Base-by-base conservation (phyloP, 1,140 invertebrate species). In the Agraylea sexmaculata region DNA sequence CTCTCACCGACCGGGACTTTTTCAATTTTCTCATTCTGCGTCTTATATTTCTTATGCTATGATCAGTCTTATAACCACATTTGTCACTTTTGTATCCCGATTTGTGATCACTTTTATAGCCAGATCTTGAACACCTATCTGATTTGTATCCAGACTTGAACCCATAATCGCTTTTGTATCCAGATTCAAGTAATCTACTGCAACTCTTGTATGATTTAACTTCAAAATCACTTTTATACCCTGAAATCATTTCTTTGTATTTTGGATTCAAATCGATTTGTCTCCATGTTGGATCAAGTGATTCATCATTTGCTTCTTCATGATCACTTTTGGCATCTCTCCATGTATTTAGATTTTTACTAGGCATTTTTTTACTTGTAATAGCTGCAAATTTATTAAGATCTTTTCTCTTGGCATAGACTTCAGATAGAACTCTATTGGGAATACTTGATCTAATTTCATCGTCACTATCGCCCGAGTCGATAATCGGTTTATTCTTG, bases 261-360 rank as follows among this genome's bases (percentile, higher is more conserved):
- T 73, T 73, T 17, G 69, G 69, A 54, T 74, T 73, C 1, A 73
- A 57, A 54, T 74, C 71, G n/a, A 74, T 74, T 56, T 74, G 61
- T 38, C 71, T 68, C 71, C 71, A 74, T 2, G 69, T 64, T 0
- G 71, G 71, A 53, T 74, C 71, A 7, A 74, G 38, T 4, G 58
- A 58, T 41, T 70, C 58, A 38, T 73, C 68, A 35, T 70, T 66
- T 25, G 51, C 68, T 43, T 55, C 60, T 52, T 67, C 64, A 39
- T 62, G 60, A 53, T 67, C 64, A 43, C 62, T 66, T 41, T 65
- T 62, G 52, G 60, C 56, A 40, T 66, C 64, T 51, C 64, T 52
- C 62, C 64, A 66, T 22, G 49, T 50, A 43, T 53, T 60, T 32
- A 48, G 52, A 50, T 52, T 62, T 15, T 53, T 44, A 46, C 58